Base-by-base conservation (phyloP, 2,113 vertebrate species). In the Cephalopterus ornatus region DNA sequence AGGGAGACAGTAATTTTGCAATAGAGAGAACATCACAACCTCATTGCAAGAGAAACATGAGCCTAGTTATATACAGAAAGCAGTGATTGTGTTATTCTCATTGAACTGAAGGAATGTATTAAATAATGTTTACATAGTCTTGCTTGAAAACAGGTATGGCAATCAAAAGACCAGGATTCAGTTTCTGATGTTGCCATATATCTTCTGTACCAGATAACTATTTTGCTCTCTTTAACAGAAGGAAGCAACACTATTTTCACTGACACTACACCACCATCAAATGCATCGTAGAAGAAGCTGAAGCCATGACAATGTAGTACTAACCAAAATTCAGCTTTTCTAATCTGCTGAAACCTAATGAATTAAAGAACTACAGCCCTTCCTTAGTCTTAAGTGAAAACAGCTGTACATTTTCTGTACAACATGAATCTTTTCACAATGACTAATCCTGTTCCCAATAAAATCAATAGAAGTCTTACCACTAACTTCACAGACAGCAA, bases 291-390 rank as follows among this genome's bases (percentile, higher is more conserved):
- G 56, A 8, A 82, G n/a, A 89, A 89, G 24, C 27, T 59, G 58
- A 87, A 82, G 32, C 19, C 42, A 41, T 41, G 28, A 85, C 35
- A 21, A 89, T 8, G 26, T 8, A 32, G 17, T 26, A 74, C 63
- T 81, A 78, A 78, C 73, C 49, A 91, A 92, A 95, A 89, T 72
- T 67, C 70, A 82, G 44, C 55, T 95, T 13, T 85, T 94, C 50
- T 49, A 74, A 81, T 81, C 44, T 91, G 44, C 55, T 81, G 80
- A 92, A 94, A 91, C 23, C 6, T 39, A 74, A 81, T 44, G 37
- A 80, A 90, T 74, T 88, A 52, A 71, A 80, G 47, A 92, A 70
- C 33, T 39, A 44, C 28, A 71, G 12, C 32, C 8, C 21, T 78
- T 71, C 47, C 50, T 37, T 44, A 59, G 47, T n/a, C 22, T 88